Percentiles rank a stretch among this genome's conserved stretches.
phyloP scores from a whole-genome alignment of 2,797 vertebrate genomes.

The Galago senegalensis region DNA sequence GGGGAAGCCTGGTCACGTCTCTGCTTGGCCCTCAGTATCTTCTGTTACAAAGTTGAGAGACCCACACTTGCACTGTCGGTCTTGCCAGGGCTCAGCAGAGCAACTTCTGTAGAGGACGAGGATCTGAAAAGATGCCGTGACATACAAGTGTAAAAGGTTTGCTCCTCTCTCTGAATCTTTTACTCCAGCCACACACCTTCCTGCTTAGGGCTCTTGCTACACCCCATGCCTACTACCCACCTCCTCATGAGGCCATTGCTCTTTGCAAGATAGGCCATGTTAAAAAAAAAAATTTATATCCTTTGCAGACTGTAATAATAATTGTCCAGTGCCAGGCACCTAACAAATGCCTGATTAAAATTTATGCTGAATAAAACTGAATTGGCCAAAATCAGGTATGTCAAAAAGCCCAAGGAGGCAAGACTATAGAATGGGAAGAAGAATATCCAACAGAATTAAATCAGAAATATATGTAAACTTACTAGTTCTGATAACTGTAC shows the following conservation, averaged over 20 bases:
- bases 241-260: background rate
- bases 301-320: background rate
- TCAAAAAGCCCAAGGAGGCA: background rate
- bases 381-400: background rate
- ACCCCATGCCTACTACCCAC: background rate
- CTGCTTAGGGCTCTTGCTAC: background rate
- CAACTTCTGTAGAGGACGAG: background rate
- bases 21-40: background rate
- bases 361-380: background rate
- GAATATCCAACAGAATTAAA: background rate
- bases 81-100: background rate
- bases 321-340: background rate
- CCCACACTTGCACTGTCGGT: background rate
- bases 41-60: slow-evolving; percentile 1
- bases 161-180: background rate
- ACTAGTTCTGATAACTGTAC: background rate
- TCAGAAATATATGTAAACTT: background rate
- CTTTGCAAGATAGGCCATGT: background rate
- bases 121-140: background rate
- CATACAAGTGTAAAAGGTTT: background rate
- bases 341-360: background rate
- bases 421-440: background rate
- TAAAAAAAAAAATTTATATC: background rate
- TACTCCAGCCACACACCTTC: background rate
- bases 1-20: background rate